Evolutionary conservation across 2,113 vertebrate species (phyloP), one percentile per base, ranked within the genome.

Genomic region (Gnathonemus longibarbis): DNA sequence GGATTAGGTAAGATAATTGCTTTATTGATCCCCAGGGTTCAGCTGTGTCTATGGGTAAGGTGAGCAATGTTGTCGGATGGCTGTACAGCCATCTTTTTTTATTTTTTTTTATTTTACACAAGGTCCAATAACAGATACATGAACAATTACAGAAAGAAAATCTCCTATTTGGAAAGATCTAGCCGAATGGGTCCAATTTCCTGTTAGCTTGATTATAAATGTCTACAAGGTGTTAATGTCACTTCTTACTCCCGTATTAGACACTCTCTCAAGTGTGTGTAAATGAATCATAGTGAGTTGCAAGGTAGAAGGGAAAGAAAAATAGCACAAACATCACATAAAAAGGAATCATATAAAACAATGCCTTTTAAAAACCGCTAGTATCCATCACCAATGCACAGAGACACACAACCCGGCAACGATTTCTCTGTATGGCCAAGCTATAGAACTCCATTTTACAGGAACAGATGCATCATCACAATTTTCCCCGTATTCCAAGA

Each of bases 31-130:
- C 58, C 21, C 90, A 91, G 13, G 94, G 42, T 56, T 93, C 94
- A 1, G 56, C 91, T 2, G 53, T 89, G 5, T 95, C 93, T 27
- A 56, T 89, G 91, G 56, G 89, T 11, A 8, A 89, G 19, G 1
- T 88, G 90, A 4, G 93, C 46, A 1, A 77, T 62, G 48, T 90
- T 42, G 5, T 90, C 91, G 0, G 92, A 90, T 49, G 95, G 94
- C 94, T 90, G 91, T 92, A 93, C 97, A 91, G 95, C 95, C 46
- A 94, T 96, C n/a, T 31, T 70, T 70, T 66, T 66, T 66, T 42
- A 3, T 42, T 42, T 42, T 70, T 13, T 31, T 62, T 52, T 4
- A 52, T 56, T 56, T 56, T 21, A 66, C 62, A 27, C 62, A 70
- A 42, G 17, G 35, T 80, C 15, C 74, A 80, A 42, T 80, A 35